Base-by-base conservation (phyloP, 2,113 vertebrate species). In the Phodopus roborovskii region DNA sequence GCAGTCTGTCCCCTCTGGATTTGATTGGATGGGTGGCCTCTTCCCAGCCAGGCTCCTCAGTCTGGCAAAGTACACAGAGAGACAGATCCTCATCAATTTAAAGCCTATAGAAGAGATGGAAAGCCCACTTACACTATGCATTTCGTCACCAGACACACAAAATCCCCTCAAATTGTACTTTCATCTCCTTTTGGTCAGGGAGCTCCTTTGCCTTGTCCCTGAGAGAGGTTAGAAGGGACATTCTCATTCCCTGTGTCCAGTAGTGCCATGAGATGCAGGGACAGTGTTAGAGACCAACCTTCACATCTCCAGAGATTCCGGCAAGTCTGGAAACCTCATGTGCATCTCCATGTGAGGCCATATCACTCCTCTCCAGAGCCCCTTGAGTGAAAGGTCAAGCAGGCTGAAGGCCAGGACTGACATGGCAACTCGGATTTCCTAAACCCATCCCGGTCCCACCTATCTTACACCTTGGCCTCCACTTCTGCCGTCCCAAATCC, bases 61-160 rank as follows among this genome's bases (percentile, higher is more conserved):
- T 45, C 58, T 77, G 48, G 83, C 4, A 74, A 42, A 68, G 53
- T 68, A 62, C 45, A 75, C 19, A 66, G 81, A 28, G 39, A 2
- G 15, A n/a, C 42, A 33, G 1, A 15, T 4, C 26, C 3, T 20
- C 73, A 48, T 33, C 0, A 0, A 50, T 28, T 68, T 36, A 56
- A 77, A 56, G 42, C 42, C 95, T 22, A 19, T 17, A 0, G 53
- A 88, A 85, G 53, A 78, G 8, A 16, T 26, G 45, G 62, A 30
- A 62, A 2, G 3, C 62, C 48, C 28, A 56, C n/a, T 85, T 56
- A 6, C 19, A 7, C 50, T 66, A 60, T 2, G 17, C 13, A 56
- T 50, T 36, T 50, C 58, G 30, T 28, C 16, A 62, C 36, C 24
- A 71, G 22, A 22, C 50, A 39, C 50, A 73, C 48, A 73, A 71